Percentiles rank a stretch among this genome's conserved stretches.
Conservation (phyloP, 2,113 vertebrate species). For the Pelodiscus sinensis region DNA sequence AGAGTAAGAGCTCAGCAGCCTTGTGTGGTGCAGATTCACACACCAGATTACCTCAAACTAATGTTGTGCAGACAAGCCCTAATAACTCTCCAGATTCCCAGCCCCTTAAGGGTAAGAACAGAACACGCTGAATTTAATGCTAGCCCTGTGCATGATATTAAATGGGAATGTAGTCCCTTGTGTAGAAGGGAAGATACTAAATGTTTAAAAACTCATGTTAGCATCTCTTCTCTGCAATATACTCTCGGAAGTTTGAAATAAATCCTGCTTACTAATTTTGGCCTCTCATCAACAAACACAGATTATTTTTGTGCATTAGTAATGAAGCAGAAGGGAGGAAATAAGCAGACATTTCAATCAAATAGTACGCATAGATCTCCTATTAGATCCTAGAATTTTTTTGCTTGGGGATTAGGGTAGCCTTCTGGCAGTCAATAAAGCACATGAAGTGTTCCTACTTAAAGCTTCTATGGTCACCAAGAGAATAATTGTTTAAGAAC, state of each 20-base stretch:
- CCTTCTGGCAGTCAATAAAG: neutral
- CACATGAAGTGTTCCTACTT: constrained; percentile 5
- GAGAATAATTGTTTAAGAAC: neutral
- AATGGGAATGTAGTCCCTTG: neutral
- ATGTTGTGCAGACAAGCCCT: neutral
- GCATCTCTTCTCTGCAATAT: neutral
- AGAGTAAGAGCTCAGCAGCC: neutral
- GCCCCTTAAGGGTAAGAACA: neutral
- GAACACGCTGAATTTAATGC: neutral
- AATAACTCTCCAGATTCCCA: neutral
- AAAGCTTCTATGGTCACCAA: neutral
- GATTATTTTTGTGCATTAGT: neutral
- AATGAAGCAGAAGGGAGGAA: neutral
- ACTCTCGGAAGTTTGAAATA: neutral
- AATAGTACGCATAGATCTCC: neutral
- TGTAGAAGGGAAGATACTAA: neutral
- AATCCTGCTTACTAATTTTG: neutral
- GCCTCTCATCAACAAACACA: neutral
- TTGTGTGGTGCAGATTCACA: neutral
- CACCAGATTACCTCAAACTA: neutral
- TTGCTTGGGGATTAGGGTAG: neutral
- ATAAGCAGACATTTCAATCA: neutral
- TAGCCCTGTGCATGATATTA: neutral
- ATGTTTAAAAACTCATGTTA: neutral
- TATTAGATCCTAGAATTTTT: constrained; percentile 19